A percentile compares a stretch with the other conserved stretches of the same genome.
Evolutionary conservation across 2,888 invertebrate species (phyloP).

Genomic region (Chrysina gloriosa): DNA sequence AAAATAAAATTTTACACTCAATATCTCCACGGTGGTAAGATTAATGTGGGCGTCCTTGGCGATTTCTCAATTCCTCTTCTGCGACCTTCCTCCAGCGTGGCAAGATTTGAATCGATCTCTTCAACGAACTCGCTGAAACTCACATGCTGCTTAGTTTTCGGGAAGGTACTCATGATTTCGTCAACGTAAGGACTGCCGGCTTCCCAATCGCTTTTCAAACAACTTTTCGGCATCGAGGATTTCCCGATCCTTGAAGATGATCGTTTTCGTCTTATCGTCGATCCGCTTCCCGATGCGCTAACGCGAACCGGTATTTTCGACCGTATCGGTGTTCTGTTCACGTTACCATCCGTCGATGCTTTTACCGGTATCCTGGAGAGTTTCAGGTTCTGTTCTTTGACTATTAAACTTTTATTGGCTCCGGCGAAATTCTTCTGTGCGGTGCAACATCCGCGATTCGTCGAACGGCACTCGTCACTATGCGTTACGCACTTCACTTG

Average conservation of each 20-base stretch:
- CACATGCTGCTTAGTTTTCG: background rate
- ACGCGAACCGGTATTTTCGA: slow-evolving; percentile 11
- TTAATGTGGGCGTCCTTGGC: background rate
- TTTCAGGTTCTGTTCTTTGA: slow-evolving; percentile 3
- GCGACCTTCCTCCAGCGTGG: background rate
- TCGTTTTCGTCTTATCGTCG: background rate
- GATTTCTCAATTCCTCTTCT: background rate
- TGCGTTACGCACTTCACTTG: background rate
- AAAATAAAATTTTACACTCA: background rate
- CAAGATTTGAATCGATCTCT: background rate
- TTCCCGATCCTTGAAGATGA: background rate
- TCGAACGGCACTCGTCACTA: background rate
- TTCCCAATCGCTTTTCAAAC: slow-evolving; percentile 9
- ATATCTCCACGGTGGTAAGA: background rate
- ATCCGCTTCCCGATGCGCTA: background rate
- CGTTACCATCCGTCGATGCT: background rate
- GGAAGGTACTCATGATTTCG: background rate
- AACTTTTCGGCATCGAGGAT: background rate
- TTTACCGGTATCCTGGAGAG: slow-evolving; percentile 12
- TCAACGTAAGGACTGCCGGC: background rate
- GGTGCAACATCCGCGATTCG: slow-evolving; percentile 14
- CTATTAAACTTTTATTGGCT: slow-evolving; percentile 2
- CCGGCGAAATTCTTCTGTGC: slow-evolving; percentile 15
- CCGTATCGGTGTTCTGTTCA: background rate
- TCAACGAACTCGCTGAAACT: slow-evolving; percentile 18